Conservation (phyloP, 2,888 invertebrate genomes). For the Eupeodes latifasciatus region DNA sequence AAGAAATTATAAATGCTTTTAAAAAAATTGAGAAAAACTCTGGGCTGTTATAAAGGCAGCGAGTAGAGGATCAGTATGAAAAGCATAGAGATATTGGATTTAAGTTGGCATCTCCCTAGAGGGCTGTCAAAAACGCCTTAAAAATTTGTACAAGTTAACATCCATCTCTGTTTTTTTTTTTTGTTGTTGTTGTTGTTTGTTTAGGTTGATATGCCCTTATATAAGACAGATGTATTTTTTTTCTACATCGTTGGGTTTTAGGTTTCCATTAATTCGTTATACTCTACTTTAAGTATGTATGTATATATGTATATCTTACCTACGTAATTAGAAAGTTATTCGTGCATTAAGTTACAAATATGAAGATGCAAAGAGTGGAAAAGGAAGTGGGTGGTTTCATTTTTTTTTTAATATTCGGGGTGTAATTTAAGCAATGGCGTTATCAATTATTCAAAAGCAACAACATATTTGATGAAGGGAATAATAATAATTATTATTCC, state of each 20-base stretch:
- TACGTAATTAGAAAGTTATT: slow-evolving; percentile 58
- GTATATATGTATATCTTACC: neutral
- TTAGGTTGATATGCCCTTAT: neutral
- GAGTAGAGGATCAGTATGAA: neutral
- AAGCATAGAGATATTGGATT: slow-evolving; percentile 19
- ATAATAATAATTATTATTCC: slow-evolving; percentile 42
- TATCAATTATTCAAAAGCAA: slow-evolving; percentile 59
- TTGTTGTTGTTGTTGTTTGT: neutral
- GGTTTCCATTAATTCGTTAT: slow-evolving; percentile 59
- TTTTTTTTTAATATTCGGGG: neutral
- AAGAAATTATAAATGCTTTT: slow-evolving; percentile 69
- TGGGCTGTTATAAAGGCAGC: neutral
- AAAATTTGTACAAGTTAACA: slow-evolving; percentile 29
- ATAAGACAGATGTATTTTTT: slow-evolving; percentile 3
- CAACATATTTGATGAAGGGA: slow-evolving; percentile 55
- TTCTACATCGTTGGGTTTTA: slow-evolving; percentile 27
- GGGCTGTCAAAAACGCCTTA: slow-evolving; percentile 53
- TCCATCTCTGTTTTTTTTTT: slow-evolving; percentile 29
- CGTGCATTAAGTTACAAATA: slow-evolving; percentile 43
- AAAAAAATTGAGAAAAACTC: slow-evolving; percentile 20
- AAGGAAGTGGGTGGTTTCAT: neutral
- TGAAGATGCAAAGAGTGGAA: neutral
- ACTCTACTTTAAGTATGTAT: slow-evolving; percentile 2
- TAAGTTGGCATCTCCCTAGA: slow-evolving; percentile 51
- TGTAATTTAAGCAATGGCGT: slow-evolving; percentile 30